Conservation (phyloP, 2,113 vertebrate genomes). For the Dipodomys merriami region DNA sequence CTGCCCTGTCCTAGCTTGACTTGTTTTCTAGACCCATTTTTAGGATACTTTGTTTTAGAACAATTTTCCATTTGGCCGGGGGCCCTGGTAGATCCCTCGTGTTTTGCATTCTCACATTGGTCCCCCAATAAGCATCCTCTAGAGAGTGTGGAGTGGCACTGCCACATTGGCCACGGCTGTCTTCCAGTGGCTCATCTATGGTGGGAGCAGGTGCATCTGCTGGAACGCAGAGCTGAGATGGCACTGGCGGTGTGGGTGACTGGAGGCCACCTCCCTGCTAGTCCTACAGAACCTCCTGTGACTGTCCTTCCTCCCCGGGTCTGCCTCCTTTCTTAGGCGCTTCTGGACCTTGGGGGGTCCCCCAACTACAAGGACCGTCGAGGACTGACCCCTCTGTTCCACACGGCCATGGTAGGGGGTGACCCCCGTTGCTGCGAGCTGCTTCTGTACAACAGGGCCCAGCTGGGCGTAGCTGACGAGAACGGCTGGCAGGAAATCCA, state of each 20-base stretch:
- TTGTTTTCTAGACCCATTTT: background rate
- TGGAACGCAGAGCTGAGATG: background rate
- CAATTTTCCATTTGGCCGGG: background rate
- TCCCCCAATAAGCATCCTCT: background rate
- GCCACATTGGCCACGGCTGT: fast-evolving
- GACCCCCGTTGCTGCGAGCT: slow-evolving; percentile 96
- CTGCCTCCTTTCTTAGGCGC: slow-evolving; percentile 81
- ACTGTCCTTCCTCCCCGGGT: background rate
- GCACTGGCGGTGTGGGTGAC: background rate
- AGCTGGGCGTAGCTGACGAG: slow-evolving; percentile 92
- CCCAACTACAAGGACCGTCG: slow-evolving; percentile 96
- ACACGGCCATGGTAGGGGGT: slow-evolving; percentile 95
- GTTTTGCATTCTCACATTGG: background rate
- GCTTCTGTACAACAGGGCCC: slow-evolving; percentile 92
- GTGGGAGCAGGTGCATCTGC: too few relatives aligned
- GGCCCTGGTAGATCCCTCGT: background rate
- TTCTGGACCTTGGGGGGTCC: slow-evolving; percentile 93
- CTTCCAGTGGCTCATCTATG: background rate
- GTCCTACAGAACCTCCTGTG: background rate
- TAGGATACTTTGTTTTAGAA: background rate
- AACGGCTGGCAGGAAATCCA: slow-evolving; percentile 97
- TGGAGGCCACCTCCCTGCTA: too few relatives aligned
- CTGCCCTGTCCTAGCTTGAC: background rate
- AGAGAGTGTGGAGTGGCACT: too few relatives aligned
- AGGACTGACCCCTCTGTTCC: slow-evolving; percentile 94